phyloP scores from a whole-genome alignment of 2,113 vertebrate genomes.

The Nesoenas mayeri region DNA sequence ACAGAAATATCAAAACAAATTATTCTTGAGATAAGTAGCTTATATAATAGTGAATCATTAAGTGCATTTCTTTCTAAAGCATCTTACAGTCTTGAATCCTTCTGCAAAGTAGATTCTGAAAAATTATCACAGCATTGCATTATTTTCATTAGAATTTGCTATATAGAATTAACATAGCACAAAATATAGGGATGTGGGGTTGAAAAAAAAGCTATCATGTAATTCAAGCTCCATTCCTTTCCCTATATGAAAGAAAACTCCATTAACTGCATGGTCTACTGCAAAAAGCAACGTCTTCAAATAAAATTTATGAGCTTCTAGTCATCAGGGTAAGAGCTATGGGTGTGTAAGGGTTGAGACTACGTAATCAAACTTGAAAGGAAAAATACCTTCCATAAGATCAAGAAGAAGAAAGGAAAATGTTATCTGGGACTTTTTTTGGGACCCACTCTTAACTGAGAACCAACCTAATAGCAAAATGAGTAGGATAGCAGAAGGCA shows the following conservation, averaged over 20 bases:
- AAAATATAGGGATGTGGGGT: background rate
- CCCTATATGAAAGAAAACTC: background rate
- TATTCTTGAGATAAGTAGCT: slow-evolving; percentile 5
- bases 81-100: background rate
- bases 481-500: background rate
- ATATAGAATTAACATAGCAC: background rate
- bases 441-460: background rate
- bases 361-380: background rate
- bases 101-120: background rate
- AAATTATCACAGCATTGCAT: background rate
- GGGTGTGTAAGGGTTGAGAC: background rate
- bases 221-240: background rate
- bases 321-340: background rate
- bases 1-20: slow-evolving; percentile 36
- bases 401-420: background rate
- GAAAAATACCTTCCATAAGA: background rate
- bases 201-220: background rate
- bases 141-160: background rate
- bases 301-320: background rate
- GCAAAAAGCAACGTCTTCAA: background rate
- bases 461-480: background rate
- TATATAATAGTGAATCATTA: slow-evolving; percentile 8
- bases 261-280: background rate
- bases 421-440: background rate
- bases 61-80: background rate